Evolutionary conservation across 92 coral and sea anemone species (phyloP), one percentile per base, ranked within the genome.

Genomic region (Diadumene lineata): DNA sequence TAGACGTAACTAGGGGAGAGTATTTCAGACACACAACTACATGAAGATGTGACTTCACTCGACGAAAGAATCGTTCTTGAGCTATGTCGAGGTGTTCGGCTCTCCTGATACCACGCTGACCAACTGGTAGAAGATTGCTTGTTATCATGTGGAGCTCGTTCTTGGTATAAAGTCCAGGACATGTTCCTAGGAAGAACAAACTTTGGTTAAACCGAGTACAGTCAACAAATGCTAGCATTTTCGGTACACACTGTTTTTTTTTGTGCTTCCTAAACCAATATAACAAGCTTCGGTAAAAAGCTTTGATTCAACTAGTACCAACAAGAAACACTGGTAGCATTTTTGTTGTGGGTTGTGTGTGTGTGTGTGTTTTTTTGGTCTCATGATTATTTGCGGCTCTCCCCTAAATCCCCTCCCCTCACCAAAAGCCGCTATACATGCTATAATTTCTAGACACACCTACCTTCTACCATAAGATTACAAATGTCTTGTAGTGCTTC

Each of bases 11-110:
- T 18, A 88, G 70, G 31, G 88, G 87, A 0, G 77, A 73, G 79
- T 81, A 80, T 27, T 87, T 83, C 21, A 92, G 75, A 60, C 91
- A 88, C 29, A 96, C 86, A 18, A 96, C 87, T 8, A 96, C 78
- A 77, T 96, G 99, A 2, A 96, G 50, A 87, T 96, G 79, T 27
- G 96, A 60, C 34, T 89, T 94, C 62, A 92, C 89, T 16, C 99
- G 97, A 16, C 99, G 99, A 72, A 92, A 96, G 74, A 88, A 92
- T 0, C 99, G 87, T 33, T 96, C 99, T 68, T 96, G 97, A 1
- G 97, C 99, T 26, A 96, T 84, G 69, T 82, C 86, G 78, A 89
- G 82, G 85, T 87, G 88, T 64, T 89, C 97, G 31, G 84, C 87
- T 30, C 96, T 83, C 26, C 93, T 82, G 0, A 90, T 85, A 2